A percentile compares a stretch with the other conserved stretches of the same genome.
Conservation (phyloP, 2,888 invertebrate species). For the Argyra leucocephala region DNA sequence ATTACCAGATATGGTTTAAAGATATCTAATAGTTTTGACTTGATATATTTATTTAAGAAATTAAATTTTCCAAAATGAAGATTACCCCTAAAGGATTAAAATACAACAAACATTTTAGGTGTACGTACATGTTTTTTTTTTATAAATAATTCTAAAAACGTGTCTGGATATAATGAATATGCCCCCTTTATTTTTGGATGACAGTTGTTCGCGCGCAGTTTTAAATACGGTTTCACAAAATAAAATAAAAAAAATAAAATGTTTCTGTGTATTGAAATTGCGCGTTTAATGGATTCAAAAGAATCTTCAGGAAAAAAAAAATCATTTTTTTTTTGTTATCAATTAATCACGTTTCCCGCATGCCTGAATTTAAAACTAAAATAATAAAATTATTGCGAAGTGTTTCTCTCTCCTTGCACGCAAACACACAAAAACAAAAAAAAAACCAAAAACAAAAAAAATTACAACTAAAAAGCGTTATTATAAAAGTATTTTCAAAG, state of each 20-base stretch:
- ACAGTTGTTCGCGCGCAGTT: slow-evolving; percentile 3
- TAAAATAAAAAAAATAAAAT: too few species aligned
- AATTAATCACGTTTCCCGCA: slow-evolving; percentile 4
- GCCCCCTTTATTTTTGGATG: background rate
- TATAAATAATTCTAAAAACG: background rate
- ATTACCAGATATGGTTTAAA: too few species aligned
- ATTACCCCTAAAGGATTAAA: too few species aligned
- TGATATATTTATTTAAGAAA: too few species aligned
- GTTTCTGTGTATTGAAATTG: background rate
- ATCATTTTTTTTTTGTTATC: background rate
- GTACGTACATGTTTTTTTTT: too few species aligned
- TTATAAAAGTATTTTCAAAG: background rate
- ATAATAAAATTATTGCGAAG: too few species aligned
- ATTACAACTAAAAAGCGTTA: background rate
- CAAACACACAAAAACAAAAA: background rate
- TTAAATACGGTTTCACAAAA: background rate
- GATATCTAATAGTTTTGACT: too few species aligned
- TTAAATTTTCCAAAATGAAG: too few species aligned
- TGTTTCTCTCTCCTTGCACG: background rate
- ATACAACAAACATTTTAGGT: too few species aligned
- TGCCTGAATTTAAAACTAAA: background rate
- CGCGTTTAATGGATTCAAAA: background rate
- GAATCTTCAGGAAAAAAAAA: background rate
- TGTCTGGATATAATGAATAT: slow-evolving; percentile 3
- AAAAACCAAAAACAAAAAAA: background rate